Evolutionary conservation across 2,888 invertebrate genomes (phyloP), one percentile per base, ranked within the genome.

Genomic region (Apamea monoglypha): DNA sequence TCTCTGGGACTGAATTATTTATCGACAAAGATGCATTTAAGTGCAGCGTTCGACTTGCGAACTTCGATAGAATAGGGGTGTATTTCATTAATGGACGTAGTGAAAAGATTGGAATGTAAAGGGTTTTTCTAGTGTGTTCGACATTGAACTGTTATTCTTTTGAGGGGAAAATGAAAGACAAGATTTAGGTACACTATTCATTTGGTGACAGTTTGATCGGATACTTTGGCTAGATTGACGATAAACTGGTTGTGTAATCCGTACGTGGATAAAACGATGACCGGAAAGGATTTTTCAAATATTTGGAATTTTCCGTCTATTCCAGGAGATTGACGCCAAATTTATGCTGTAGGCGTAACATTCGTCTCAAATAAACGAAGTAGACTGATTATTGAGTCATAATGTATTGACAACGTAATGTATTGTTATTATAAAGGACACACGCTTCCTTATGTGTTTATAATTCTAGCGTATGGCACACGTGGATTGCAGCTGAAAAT

Each of bases 1-100:
- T 92, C 89, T 78, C 82, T 47, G 83, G 77, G 81, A 87, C 91
- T 94, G 95, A 94, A 96, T 95, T 95, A 96, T 96, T 96, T 94
- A 96, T 92, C 88, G 90, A 79, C 87, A 89, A 87, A 92, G 92
- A 94, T 95, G 96, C 96, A 95, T 89, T 90, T 91, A 89, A 90
- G 92, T 92, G 92, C 92, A 92, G 81, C 80, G 73, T 86, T 85
- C 75, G 84, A 78, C 76, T 80, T 71, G 76, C 73, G 81, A 83
- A 78, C 64, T 83, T 78, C 29, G 70, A 83, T 79, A 83, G 80
- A 88, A 88, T 87, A 78, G 76, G 78, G 83, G 14, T 47, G 78
- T 88, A 70, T 88, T 80, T 83, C 76, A 85, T 73, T 75, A 72
- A 50, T 56, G 74, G 59, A 44, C 53, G 64, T 75, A 10, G 71